Percentiles rank a stretch among this genome's conserved stretches.
Evolutionary conservation across 2,888 invertebrate genomes (phyloP).

Genomic region (Cataglyphis livida): DNA sequence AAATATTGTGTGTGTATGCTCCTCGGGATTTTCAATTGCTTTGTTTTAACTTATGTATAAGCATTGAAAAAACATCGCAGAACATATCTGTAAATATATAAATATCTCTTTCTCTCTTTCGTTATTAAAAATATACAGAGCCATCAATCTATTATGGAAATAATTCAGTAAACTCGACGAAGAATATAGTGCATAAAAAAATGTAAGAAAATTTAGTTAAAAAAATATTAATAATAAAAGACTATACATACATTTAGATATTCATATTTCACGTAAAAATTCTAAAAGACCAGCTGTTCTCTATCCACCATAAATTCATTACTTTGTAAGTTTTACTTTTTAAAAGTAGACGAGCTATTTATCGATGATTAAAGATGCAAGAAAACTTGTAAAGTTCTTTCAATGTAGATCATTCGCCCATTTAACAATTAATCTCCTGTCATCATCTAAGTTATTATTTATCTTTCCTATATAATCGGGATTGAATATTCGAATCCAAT

Average conservation of each 20-base stretch:
- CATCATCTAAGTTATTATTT: conserved; percentile 18
- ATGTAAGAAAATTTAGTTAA: background rate
- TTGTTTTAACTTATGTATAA: conserved; percentile 32
- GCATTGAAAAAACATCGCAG: background rate
- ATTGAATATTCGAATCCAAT: conserved; percentile 27
- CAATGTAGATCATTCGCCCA: background rate
- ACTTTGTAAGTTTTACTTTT: background rate
- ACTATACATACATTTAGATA: background rate
- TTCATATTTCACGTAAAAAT: conserved; percentile 2
- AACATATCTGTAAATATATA: background rate
- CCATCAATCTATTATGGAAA: background rate
- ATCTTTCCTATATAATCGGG: conserved; percentile 23
- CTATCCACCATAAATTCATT: background rate
- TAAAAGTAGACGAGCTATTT: conserved; percentile 3
- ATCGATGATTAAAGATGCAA: conserved; percentile 27
- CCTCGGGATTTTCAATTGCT: conserved; percentile 27
- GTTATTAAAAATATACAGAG: background rate
- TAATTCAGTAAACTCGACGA: background rate
- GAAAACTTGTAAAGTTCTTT: background rate
- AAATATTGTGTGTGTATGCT: background rate
- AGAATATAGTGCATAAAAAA: background rate
- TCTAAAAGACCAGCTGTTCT: background rate
- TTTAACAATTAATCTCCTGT: conserved; percentile 25
- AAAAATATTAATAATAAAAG: background rate
- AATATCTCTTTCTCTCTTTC: background rate